Conservation (phyloP, 2,888 invertebrate genomes). For the Antheraea yamamai region DNA sequence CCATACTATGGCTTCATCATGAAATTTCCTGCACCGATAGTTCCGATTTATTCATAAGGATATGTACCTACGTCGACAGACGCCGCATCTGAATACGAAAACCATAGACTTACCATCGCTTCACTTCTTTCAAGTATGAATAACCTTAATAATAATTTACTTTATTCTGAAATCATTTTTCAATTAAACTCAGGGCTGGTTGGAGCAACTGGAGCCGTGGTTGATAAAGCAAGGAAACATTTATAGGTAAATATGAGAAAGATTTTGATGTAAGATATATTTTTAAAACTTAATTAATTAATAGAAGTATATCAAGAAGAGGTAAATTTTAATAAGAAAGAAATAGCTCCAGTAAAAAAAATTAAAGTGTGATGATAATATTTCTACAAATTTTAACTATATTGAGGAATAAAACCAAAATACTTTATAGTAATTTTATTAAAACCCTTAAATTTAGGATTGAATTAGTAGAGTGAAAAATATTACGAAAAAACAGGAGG, state of each 20-base stretch:
- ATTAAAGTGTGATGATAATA: not conserved
- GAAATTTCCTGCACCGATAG: too few relatives aligned
- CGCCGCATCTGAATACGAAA: too few relatives aligned
- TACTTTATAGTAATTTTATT: not conserved
- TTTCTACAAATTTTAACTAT: not conserved
- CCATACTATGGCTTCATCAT: too few relatives aligned
- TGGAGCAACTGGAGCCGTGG: conserved; percentile 71
- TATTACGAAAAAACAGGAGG: not conserved
- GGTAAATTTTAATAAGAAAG: not conserved
- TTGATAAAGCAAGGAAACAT: conserved; percentile 79
- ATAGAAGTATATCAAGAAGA: not conserved
- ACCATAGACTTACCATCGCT: too few relatives aligned
- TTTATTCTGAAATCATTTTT: not conserved
- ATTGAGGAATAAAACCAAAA: not conserved
- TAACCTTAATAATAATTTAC: not conserved
- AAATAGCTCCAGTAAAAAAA: not conserved
- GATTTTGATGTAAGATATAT: not conserved
- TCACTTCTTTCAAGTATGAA: not conserved
- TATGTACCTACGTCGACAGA: too few relatives aligned
- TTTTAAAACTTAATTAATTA: not conserved
- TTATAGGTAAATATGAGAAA: conserved; percentile 75
- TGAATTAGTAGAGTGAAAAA: not conserved
- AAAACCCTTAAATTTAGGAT: not conserved
- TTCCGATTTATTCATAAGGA: too few relatives aligned
- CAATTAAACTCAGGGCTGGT: conserved; percentile 56